A percentile compares a stretch with the other conserved stretches of the same genome.
These are phyloP conservation scores for Platygyra sinensis DNA, from an alignment of 64 coral and sea anemone genomes.

Conservation along the genomic window DNA sequence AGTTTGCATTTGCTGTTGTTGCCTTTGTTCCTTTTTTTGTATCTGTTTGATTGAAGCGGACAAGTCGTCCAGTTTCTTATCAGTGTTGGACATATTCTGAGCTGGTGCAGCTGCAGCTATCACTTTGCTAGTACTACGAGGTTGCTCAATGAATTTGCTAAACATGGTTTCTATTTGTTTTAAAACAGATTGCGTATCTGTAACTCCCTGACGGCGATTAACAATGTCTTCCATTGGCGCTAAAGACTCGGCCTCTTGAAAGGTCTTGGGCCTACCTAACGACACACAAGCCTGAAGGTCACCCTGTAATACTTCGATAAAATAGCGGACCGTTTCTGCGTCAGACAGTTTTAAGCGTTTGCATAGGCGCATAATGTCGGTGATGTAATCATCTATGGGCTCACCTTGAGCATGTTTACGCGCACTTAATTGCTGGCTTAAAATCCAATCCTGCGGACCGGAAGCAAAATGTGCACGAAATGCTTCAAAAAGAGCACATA, in stretches of 20 bases:
- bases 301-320: not conserved
- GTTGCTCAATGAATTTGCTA: too few relatives aligned
- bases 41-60: too few relatives aligned
- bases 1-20: too few relatives aligned
- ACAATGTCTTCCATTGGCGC: not conserved
- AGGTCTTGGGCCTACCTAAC: not conserved
- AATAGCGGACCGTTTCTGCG: not conserved
- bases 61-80: too few relatives aligned
- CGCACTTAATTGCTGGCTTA: not conserved
- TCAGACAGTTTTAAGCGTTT: conserved; percentile 10
- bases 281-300: not conserved
- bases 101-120: too few relatives aligned
- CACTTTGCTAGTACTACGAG: too few relatives aligned
- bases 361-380: not conserved
- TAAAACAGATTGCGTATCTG: not conserved
- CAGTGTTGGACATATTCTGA: too few relatives aligned
- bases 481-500: too few relatives aligned
- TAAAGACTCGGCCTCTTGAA: conserved; percentile 27
- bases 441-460: not conserved
- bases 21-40: too few relatives aligned
- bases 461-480: not conserved
- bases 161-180: too few relatives aligned
- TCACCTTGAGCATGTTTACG: not conserved
- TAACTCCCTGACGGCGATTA: not conserved
- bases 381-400: not conserved